Conservation (phyloP, 2,888 invertebrate genomes). For the Pteria penguin region DNA sequence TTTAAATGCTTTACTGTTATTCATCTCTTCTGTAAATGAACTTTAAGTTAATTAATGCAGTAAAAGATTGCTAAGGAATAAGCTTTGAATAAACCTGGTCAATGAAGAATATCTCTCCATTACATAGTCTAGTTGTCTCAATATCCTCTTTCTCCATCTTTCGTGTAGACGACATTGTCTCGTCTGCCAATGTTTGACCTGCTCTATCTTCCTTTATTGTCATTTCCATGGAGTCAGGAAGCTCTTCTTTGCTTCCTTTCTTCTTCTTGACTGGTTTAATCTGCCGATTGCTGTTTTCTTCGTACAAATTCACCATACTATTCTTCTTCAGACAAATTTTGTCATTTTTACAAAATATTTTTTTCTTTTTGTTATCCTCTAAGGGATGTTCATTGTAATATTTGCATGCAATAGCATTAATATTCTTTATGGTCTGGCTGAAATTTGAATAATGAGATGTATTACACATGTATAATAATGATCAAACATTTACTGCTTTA, state of each 20-base stretch:
- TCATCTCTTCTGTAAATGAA: no score
- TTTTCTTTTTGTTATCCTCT: slow-evolving; percentile 42
- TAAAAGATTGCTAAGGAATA: no score
- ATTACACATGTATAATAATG: no score
- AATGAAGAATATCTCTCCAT: slow-evolving; percentile 72
- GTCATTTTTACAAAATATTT: slow-evolving; percentile 64
- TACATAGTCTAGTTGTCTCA: slow-evolving; percentile 57
- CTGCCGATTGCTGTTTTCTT: slow-evolving; percentile 22
- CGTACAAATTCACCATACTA: slow-evolving; percentile 55
- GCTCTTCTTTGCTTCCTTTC: slow-evolving; percentile 23
- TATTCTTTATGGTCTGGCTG: background rate
- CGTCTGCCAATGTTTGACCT: background rate
- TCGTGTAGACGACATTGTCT: background rate
- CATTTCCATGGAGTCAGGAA: slow-evolving; percentile 38
- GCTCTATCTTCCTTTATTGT: slow-evolving; percentile 8
- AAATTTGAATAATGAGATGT: background rate
- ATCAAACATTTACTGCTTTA: no score
- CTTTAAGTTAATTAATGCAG: no score
- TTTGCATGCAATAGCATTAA: slow-evolving; percentile 73
- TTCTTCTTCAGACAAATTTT: slow-evolving; percentile 75
- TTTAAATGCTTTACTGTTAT: no score
- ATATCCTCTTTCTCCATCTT: slow-evolving; percentile 22
- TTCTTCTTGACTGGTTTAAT: background rate
- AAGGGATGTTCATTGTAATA: slow-evolving; percentile 66
- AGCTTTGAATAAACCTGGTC: slow-evolving; percentile 57